Conservation (phyloP, 2,888 invertebrate genomes). For the Lasiommata megera region DNA sequence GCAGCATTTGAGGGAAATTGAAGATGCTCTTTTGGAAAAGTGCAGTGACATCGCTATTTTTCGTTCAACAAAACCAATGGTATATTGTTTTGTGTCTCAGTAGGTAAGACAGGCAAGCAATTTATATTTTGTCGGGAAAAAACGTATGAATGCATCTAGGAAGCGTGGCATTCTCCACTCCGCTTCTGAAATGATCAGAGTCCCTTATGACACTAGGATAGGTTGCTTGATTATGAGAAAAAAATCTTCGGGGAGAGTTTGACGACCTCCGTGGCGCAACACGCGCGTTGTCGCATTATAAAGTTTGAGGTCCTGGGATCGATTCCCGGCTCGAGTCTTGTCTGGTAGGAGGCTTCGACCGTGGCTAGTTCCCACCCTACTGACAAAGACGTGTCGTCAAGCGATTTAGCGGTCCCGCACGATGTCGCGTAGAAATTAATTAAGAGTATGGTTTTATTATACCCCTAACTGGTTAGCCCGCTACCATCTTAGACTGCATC, state of each 20-base stretch:
- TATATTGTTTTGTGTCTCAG: conserved; percentile 29
- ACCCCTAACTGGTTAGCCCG: too few species aligned
- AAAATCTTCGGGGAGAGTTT: too few species aligned
- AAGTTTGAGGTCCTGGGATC: too few species aligned
- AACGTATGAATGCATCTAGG: too few species aligned
- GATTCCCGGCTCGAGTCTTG: not conserved
- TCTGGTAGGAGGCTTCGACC: not conserved
- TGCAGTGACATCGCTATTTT: conserved; percentile 68
- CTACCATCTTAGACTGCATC: too few species aligned
- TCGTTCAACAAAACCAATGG: conserved; percentile 41
- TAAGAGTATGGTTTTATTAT: not conserved
- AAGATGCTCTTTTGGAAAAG: conserved; percentile 61
- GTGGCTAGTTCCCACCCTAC: not conserved
- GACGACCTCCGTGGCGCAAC: too few species aligned
- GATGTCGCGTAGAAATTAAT: not conserved
- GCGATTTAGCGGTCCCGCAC: not conserved
- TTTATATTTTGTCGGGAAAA: not conserved
- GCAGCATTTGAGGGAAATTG: conserved; percentile 67
- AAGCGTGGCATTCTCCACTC: too few species aligned
- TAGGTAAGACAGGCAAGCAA: too few species aligned
- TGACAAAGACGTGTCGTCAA: not conserved
- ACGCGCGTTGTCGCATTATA: too few species aligned
- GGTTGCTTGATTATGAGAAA: too few species aligned
- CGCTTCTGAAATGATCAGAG: too few species aligned
- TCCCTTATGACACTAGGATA: too few species aligned